Evolutionary conservation across 37 sponge, comb jelly and placozoan genomes (phyloP), one percentile per base, ranked within the genome.

Genomic region (Geodia barretti): DNA sequence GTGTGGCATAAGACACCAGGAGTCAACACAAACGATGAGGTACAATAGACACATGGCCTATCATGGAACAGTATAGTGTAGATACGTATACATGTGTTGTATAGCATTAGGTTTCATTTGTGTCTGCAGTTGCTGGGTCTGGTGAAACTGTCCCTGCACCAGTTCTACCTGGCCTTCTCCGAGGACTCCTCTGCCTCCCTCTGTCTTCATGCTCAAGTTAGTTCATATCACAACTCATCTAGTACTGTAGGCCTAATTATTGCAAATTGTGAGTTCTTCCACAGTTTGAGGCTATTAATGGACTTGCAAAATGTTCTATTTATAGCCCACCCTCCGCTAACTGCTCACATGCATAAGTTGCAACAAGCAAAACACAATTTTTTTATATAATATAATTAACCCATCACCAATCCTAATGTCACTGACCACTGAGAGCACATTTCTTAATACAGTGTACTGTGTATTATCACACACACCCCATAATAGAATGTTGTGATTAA

Each of bases 1-100:
- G 94, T 96, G 76, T 96, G 97, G 97, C 84, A 92, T 62, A 92
- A 75, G 70, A 83, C 87, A 39, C 78, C 90, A 0, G 83, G 77
- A 8, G 30, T 68, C 21, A 66, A 63, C 23, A 86, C 70, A 31
- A 75, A 85, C 0, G 86, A 92, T 76, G 72, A 84, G 74, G 89
- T 88, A 23, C 32, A 26, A 25, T 23, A 28, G 28, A 20, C n/a
- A 38, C 32, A 26, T 32, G 19, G 1, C 11, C 9, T 21, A 32
- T 72, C 11, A 1, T 41, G 14, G 58, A 19, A 24, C 7, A 24
- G 72, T 77, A 24, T 3, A 69, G n/a, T 26, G 9, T 28, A 26
- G 24, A 3, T 26, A 41, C 11, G 21, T 19, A 62, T 38, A 34
- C 40, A 69, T 68, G 68, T 7, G 14, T 28, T 30, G 39, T 23